Evolutionary conservation across 1,140 invertebrate genomes (phyloP).

Genomic region (Lordiphosa stackelbergi): DNA sequence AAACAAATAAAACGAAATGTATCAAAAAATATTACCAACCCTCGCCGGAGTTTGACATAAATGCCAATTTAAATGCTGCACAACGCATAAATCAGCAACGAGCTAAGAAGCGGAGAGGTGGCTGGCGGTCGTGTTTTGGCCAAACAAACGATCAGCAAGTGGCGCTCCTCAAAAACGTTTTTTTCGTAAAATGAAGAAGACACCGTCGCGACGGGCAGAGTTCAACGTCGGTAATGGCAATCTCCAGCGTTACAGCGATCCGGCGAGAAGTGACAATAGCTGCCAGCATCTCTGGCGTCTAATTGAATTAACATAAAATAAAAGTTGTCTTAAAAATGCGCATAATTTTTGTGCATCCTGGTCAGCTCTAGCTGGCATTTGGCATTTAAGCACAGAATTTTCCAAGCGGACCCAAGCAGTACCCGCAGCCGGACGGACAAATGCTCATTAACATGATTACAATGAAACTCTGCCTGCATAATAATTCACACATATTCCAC

Average conservation of each 20-base stretch:
- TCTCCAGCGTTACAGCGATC: background rate
- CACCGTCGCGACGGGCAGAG: slow-evolving; percentile 37
- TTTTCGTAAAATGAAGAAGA: slow-evolving; percentile 55
- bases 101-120: slow-evolving; percentile 3
- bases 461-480: slow-evolving; percentile 58
- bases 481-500: slow-evolving; percentile 58
- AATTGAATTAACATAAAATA: slow-evolving; percentile 71
- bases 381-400: slow-evolving; percentile 42
- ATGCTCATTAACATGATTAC: slow-evolving; percentile 71
- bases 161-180: slow-evolving; percentile 69
- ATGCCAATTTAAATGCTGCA: slow-evolving; percentile 75
- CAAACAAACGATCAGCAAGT: slow-evolving; percentile 69
- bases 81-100: slow-evolving; percentile 69
- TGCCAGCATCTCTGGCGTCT: slow-evolving; percentile 26
- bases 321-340: slow-evolving; percentile 54
- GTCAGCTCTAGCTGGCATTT: slow-evolving; percentile 55
- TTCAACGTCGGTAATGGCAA: slow-evolving; percentile 23
- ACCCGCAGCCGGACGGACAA: slow-evolving; percentile 7
- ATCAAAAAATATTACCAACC: slow-evolving; percentile 71
- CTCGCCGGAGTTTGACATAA: slow-evolving; percentile 70
- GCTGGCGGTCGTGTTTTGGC: slow-evolving; percentile 31
- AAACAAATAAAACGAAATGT: slow-evolving; percentile 72
- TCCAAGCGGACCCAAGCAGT: slow-evolving; percentile 25
- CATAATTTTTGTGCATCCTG: slow-evolving; percentile 64
- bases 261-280: slow-evolving; percentile 47